Percentiles rank a stretch among this genome's conserved stretches.
Evolutionary conservation across 2,113 vertebrate species (phyloP).

Genomic region (Ophthalmolycus amberensis): DNA sequence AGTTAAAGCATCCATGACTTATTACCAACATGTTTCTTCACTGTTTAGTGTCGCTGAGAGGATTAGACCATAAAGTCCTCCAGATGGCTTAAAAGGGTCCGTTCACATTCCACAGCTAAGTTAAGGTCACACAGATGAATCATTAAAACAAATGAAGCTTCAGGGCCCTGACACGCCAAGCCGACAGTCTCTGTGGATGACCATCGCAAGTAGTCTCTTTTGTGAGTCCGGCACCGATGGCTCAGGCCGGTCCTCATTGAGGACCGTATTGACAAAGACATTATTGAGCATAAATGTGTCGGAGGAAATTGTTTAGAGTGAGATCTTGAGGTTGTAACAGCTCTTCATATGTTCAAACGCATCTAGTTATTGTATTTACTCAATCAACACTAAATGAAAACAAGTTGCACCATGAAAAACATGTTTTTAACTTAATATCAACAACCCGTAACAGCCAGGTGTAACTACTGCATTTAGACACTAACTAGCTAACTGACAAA

Average conservation of each 20-base stretch:
- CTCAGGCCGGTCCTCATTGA: no score
- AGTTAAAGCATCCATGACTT: constrained; percentile 22
- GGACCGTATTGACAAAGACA: background rate
- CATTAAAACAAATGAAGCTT: constrained; percentile 36
- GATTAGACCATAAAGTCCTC: constrained; percentile 50
- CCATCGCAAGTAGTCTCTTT: background rate
- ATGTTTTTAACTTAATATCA: no score
- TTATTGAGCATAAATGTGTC: background rate
- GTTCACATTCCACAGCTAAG: constrained; percentile 53
- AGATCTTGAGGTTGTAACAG: background rate
- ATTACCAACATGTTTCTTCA: constrained; percentile 26
- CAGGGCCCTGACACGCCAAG: background rate
- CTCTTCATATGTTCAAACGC: background rate
- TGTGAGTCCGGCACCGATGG: no score
- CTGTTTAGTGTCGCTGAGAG: constrained; percentile 37
- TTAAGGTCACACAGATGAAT: constrained; percentile 37
- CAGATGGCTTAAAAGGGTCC: constrained; percentile 29
- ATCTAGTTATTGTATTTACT: background rate
- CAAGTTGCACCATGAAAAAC: no score
- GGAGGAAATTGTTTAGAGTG: background rate
- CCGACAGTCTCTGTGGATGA: background rate
- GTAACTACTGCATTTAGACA: no score
- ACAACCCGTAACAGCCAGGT: no score
- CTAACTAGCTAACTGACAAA: no score
- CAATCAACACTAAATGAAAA: background rate